These are phyloP conservation scores for Eolophus roseicapilla DNA, from an alignment of 2,113 vertebrate species.

Conservation along the genomic window DNA sequence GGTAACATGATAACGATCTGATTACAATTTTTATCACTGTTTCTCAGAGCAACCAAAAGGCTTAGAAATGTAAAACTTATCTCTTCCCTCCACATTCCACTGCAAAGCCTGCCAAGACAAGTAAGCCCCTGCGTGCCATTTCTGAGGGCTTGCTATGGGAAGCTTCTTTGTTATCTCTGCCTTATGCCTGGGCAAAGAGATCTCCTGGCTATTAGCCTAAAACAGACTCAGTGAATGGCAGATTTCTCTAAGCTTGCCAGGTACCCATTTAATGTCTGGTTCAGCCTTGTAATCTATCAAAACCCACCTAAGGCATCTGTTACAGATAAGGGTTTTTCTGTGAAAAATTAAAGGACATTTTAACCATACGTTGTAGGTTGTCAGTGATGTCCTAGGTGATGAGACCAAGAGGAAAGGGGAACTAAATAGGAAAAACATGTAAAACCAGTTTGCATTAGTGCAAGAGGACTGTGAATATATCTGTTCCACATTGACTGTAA, in stretches of 20 bases:
- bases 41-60: not conserved
- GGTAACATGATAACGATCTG: conserved; percentile 14
- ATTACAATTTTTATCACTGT: conserved; percentile 27
- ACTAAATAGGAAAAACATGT: not conserved
- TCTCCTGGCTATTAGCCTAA: conserved; percentile 20
- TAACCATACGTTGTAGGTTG: not conserved
- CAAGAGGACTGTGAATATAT: not conserved
- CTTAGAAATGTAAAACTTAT: not conserved
- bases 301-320: not conserved
- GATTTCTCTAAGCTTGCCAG: not conserved
- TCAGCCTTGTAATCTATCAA: not conserved
- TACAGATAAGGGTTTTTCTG: not conserved
- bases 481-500: not conserved
- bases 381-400: not conserved
- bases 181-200: not conserved
- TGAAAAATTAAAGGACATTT: not conserved
- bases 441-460: not conserved
- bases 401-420: not conserved
- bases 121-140: not conserved
- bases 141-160: not conserved
- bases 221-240: not conserved
- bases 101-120: not conserved
- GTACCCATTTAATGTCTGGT: not conserved
- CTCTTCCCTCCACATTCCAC: not conserved
- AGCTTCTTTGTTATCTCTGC: conserved; percentile 2